Evolutionary conservation across 2,888 invertebrate genomes (phyloP).

Genomic region (Apoda limacodes): DNA sequence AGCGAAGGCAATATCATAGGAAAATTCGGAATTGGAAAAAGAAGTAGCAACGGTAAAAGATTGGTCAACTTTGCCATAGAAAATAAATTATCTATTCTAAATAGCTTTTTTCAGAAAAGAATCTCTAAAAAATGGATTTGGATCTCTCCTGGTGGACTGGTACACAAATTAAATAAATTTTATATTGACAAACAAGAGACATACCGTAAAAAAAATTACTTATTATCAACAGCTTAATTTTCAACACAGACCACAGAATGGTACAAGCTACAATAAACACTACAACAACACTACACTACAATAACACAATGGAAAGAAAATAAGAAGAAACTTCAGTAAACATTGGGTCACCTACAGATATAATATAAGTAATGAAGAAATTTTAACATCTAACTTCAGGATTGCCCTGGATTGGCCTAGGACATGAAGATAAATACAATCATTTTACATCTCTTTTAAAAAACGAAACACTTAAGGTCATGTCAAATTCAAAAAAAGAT

Average conservation of each 20-base stretch:
- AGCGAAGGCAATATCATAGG: slow-evolving; percentile 1
- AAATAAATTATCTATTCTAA: no score
- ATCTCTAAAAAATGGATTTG: no score
- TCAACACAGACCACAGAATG: slow-evolving; percentile 9
- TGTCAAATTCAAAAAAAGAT: slow-evolving; percentile 2
- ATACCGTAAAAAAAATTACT: not conserved
- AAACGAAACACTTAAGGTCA: slow-evolving; percentile 5
- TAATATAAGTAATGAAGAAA: slow-evolving; percentile 2
- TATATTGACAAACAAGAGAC: not conserved
- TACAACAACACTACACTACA: no score
- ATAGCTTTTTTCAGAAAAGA: not conserved
- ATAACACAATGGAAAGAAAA: slow-evolving; percentile 1
- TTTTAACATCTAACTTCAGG: slow-evolving; percentile 3
- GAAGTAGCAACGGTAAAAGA: no score
- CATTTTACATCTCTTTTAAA: slow-evolving; percentile 10
- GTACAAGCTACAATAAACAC: slow-evolving; percentile 4
- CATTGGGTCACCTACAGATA: not conserved
- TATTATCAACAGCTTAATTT: slow-evolving; percentile 1
- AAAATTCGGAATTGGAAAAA: not conserved
- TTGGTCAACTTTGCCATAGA: no score
- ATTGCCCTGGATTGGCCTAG: slow-evolving; percentile 3
- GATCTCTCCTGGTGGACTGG: no score
- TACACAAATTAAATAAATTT: no score
- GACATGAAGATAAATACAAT: slow-evolving; percentile 3
- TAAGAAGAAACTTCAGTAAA: slow-evolving; percentile 2